A percentile compares a stretch with the other conserved stretches of the same genome.
phyloP scores from a whole-genome alignment of 2,113 vertebrate species.

The Oreochromis aureus region DNA sequence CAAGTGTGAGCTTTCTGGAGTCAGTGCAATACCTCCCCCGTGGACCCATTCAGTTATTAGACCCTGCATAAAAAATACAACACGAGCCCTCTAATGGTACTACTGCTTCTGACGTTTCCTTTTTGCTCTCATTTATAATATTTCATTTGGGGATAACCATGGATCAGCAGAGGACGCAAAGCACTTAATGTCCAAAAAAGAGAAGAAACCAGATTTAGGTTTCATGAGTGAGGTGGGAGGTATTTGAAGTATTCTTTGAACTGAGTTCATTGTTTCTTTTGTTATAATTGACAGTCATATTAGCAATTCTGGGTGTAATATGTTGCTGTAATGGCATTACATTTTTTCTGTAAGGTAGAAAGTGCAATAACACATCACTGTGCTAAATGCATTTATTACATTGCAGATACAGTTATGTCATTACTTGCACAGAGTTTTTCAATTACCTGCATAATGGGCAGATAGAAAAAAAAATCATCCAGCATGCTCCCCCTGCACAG shows the following conservation, averaged over 20 bases:
- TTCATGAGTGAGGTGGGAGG: neutral
- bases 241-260: neutral
- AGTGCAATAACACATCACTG: neutral
- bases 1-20: neutral
- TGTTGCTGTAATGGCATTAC: neutral
- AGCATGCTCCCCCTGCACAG: neutral
- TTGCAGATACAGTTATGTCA: neutral
- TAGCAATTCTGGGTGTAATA: neutral
- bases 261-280: neutral
- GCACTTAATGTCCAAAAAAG: neutral
- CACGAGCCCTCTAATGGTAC: neutral
- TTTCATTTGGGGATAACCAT: neutral
- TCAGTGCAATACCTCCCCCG: neutral
- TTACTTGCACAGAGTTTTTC: neutral
- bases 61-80: neutral
- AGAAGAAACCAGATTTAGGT: neutral
- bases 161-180: neutral
- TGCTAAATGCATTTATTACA: neutral
- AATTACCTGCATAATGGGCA: neutral
- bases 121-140: neutral
- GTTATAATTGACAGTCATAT: neutral
- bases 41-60: slow-evolving; percentile 26
- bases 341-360: neutral
- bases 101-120: neutral
- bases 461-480: neutral